Base-by-base conservation (phyloP, 2,113 vertebrate species). In the Calyptomena viridis region DNA sequence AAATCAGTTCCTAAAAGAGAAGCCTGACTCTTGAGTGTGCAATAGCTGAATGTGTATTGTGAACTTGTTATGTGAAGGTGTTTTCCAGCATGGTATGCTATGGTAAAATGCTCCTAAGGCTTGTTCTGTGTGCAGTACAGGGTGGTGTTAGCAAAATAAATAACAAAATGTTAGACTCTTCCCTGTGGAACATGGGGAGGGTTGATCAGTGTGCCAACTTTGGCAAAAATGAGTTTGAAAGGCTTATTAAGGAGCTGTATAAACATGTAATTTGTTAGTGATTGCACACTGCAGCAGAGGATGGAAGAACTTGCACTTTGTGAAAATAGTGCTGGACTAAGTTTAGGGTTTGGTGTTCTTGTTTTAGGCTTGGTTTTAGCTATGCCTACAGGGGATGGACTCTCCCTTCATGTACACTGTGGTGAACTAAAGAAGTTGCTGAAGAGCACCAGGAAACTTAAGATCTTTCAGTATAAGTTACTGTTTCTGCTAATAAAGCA, bases 371-470 rank as follows among this genome's bases (percentile, higher is more conserved):
- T 81, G 25, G 4, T 82, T 94, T 90, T 69, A 64, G 30, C 81
- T 59, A 0, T 76, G 14, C 49, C 14, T 59, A 0, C 17, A 52
- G 59, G 12, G 39, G 11, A 53, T 63, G 31, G 35, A 35, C 9
- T 82, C 68, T 19, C 40, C 25, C 10, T 79, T 67, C 8, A 2
- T 14, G 19, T 64, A 15, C 2, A 1, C 19, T 42, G 2, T 20
- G 28, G 22, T 21, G 44, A 72, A 33, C 30, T 35, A 33, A 53
- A 46, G 28, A 71, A 86, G 15, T 47, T 28, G 14, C 52, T 27
- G 14, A 53, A 40, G 5, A 82, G 31, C 71, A 71, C 5, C 9
- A 33, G 25, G 31, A 58, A 37, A 58, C 24, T 59, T 67, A 22
- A 82, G 20, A 27, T 90, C 13, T n/a, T 62, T 44, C 44, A 39